Conservation (phyloP, 2,797 vertebrate species). For the Balearica regulorum region DNA sequence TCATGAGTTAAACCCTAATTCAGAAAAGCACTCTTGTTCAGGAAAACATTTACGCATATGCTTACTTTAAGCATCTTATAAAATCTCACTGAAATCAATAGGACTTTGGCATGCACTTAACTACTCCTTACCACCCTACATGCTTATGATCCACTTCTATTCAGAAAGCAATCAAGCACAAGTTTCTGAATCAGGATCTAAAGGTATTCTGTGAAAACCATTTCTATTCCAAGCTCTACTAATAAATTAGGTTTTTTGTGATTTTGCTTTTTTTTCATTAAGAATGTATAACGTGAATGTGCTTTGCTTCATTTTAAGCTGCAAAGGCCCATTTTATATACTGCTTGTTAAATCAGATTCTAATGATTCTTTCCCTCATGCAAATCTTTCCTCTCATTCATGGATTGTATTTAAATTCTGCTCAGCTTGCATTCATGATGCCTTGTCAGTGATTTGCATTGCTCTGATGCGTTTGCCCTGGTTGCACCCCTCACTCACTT, state of each 20-base stretch:
- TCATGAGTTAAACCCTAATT: not conserved
- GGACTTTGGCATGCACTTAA: conserved; percentile 52
- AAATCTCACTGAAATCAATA: conserved; percentile 53
- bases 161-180: conserved; percentile 63
- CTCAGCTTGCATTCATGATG: conserved; percentile 69
- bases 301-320: conserved; percentile 58
- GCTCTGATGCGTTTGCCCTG: conserved; percentile 65
- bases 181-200: conserved; percentile 61
- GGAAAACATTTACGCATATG: not conserved
- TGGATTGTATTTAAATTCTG: conserved; percentile 70
- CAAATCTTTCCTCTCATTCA: conserved; percentile 71
- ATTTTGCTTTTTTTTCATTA: conserved; percentile 52
- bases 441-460: conserved; percentile 70
- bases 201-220: conserved; percentile 62
- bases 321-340: conserved; percentile 60
- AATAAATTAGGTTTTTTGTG: conserved; percentile 51
- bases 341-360: conserved; percentile 70
- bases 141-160: conserved; percentile 51
- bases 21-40: not conserved
- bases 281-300: conserved; percentile 56
- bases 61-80: conserved; percentile 8
- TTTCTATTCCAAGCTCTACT: conserved; percentile 52
- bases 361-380: conserved; percentile 68
- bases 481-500: conserved; percentile 68
- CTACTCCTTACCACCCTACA: conserved; percentile 49